Conservation (phyloP, 2,888 invertebrate genomes). For the Hymenopus coronatus region DNA sequence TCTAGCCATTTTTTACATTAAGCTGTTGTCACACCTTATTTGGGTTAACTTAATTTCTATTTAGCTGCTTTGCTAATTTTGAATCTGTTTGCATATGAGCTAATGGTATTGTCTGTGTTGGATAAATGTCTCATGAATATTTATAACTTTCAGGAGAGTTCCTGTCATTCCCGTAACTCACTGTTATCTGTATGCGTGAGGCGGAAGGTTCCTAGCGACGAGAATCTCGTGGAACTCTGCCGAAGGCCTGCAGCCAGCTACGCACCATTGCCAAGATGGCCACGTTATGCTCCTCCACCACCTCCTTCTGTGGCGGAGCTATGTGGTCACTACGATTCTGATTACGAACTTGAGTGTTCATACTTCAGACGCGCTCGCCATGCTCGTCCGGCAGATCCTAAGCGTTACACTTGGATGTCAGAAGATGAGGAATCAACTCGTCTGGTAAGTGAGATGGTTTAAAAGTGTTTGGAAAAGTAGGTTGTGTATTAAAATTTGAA, state of each 20-base stretch:
- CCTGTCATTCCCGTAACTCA: constrained; percentile 62
- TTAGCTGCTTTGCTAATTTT: too few relatives aligned
- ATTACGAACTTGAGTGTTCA: constrained; percentile 69
- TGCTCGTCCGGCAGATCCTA: constrained; percentile 60
- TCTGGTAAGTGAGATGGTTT: constrained; percentile 64
- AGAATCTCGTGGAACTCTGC: constrained; percentile 67
- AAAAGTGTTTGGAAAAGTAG: not conserved
- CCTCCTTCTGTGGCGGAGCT: constrained; percentile 24
- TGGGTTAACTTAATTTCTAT: too few relatives aligned
- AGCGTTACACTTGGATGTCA: constrained; percentile 74
- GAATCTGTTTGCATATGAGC: too few relatives aligned
- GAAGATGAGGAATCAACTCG: constrained; percentile 71
- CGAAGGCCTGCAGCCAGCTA: constrained; percentile 60
- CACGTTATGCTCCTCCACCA: constrained; percentile 47
- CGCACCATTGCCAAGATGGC: constrained; percentile 76
- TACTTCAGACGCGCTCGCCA: constrained; percentile 78
- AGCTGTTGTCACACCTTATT: too few relatives aligned
- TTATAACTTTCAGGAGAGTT: constrained; percentile 41
- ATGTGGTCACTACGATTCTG: constrained; percentile 50
- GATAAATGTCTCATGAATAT: not conserved
- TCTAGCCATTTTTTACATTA: too few relatives aligned
- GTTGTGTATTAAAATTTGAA: too few relatives aligned
- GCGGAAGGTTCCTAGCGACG: constrained; percentile 82
- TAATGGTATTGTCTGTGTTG: too few relatives aligned
- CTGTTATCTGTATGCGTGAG: constrained; percentile 85